Evolutionary conservation across 2,888 invertebrate genomes (phyloP), one percentile per base, ranked within the genome.

Genomic region (Deilephila elpenor): DNA sequence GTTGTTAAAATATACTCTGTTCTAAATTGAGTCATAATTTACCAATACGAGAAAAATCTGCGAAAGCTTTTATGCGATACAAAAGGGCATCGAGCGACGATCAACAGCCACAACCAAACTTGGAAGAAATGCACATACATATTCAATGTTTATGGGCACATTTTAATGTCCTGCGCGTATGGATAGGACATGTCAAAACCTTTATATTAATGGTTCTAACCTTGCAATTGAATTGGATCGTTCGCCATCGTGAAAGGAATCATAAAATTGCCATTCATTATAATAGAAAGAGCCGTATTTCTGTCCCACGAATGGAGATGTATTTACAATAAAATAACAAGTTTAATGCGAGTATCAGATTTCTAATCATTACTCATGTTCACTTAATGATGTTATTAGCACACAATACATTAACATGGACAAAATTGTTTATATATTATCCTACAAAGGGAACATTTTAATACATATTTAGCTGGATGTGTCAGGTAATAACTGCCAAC

Each of bases 181-280:
- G 64, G 44, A 44, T 44, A 3, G 44, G 17, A 20, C 44, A 51
- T 51, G 14, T 51, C 56, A 56, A 56, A 51, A 25, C 51, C 20
- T 67, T 51, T 14, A 67, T 51, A 51, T 25, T 25, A 51, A 51
- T 51, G 20, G 25, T 51, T 51, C 25, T 51, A 51, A 25, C 67
- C 25, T 44, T 67, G 67, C 67, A 67, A 25, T 67, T 67, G 44
- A 67, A 67, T 64, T 64, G 64, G 64, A 37, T 64, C n/a, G 64
- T 11, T 37, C 20, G 64, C 20, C 64, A 44, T 44, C 37, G 20
- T 67, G 25, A 25, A 17, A 20, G 5, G 67, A 51, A 51, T 44
- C 44, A 44, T 67, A 44, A 67, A 51, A 44, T 67, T 51, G 67
- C 67, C 67, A 67, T 67, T 67, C 44, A 44, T 67, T 67, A 51